Evolutionary conservation across 2,797 vertebrate species (phyloP).

Genomic region (Crocidura indochinensis): DNA sequence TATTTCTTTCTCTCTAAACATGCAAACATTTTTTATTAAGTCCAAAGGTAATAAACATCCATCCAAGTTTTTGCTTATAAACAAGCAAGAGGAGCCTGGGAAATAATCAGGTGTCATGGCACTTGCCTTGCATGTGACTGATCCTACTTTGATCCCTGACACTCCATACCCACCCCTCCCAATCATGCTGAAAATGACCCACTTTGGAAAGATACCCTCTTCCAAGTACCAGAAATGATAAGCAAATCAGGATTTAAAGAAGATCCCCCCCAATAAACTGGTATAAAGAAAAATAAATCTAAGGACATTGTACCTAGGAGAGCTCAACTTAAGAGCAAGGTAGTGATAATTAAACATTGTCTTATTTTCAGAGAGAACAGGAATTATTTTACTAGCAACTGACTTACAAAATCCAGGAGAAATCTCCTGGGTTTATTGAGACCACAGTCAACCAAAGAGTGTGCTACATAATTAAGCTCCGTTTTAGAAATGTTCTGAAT

Average conservation of each 20-base stretch:
- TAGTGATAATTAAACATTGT: not conserved
- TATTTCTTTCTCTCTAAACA: not conserved
- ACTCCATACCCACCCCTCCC: too few relatives aligned
- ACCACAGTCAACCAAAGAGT: not conserved
- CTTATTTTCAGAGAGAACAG: constrained; percentile 4
- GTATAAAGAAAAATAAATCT: not conserved
- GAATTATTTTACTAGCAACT: not conserved
- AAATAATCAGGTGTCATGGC: too few relatives aligned
- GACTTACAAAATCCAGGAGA: not conserved
- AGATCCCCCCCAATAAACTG: constrained; percentile 31
- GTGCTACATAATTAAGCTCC: not conserved
- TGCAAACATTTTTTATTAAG: too few relatives aligned
- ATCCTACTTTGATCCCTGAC: too few relatives aligned
- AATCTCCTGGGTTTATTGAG: not conserved
- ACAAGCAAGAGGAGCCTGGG: not conserved
- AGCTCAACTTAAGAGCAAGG: not conserved
- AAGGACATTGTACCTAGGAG: constrained; percentile 24
- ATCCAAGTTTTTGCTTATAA: not conserved
- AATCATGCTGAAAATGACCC: too few relatives aligned
- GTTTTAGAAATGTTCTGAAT: constrained; percentile 40
- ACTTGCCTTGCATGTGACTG: too few relatives aligned
- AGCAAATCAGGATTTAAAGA: not conserved
- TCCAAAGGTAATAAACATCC: not conserved
- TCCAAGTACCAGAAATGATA: not conserved
- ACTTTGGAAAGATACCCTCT: too few relatives aligned